phyloP scores from a whole-genome alignment of 2,797 vertebrate genomes.

The Manis javanica region DNA sequence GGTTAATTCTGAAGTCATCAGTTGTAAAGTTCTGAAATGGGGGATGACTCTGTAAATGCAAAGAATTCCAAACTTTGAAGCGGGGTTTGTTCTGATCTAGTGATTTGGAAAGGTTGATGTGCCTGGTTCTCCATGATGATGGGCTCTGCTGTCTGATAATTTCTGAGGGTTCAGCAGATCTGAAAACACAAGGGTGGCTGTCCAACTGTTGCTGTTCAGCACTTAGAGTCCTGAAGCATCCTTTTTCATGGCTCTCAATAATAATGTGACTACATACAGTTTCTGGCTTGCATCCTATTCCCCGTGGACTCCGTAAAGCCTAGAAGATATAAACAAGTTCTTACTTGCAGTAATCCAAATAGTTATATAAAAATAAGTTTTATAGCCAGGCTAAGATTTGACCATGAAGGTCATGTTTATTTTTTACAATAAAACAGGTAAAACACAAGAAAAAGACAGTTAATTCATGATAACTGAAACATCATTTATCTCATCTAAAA shows the following conservation, averaged over 20 bases:
- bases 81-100: constrained; percentile 39
- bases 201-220: constrained; percentile 42
- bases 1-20: constrained; percentile 20
- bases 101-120: constrained; percentile 8
- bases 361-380: constrained; percentile 52
- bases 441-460: constrained; percentile 36
- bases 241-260: constrained; percentile 56
- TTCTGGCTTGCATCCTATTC: constrained; percentile 47
- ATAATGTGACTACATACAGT: constrained; percentile 56
- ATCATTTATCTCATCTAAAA: neutral
- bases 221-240: constrained; percentile 8
- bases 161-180: constrained; percentile 48
- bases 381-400: neutral
- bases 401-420: neutral
- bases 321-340: constrained; percentile 63
- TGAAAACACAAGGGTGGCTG: neutral
- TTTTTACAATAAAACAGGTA: constrained; percentile 31
- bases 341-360: constrained; percentile 45
- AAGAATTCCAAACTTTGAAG: constrained; percentile 3
- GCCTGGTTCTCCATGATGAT: neutral
- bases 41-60: constrained; percentile 62
- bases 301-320: constrained; percentile 70
- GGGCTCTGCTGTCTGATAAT: neutral
- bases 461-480: neutral
- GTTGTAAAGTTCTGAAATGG: constrained; percentile 49